These are phyloP conservation scores for Epicampocera succincta DNA, from an alignment of 2,888 invertebrate genomes.

Conservation along the genomic window DNA sequence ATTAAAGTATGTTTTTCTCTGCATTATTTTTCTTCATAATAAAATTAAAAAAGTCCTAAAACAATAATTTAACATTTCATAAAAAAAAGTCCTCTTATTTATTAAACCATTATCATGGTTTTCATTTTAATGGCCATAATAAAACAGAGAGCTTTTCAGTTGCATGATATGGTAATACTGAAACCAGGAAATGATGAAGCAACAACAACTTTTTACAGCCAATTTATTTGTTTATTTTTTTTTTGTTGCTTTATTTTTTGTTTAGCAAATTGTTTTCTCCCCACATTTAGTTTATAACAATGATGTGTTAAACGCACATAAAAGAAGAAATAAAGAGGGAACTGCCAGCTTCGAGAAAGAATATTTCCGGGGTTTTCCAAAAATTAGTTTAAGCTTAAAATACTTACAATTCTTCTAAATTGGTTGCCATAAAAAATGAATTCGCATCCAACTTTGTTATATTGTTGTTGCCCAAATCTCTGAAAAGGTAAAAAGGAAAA, in stretches of 20 bases:
- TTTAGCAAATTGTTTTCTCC: background rate
- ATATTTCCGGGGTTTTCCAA: background rate
- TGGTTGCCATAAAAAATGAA: constrained; percentile 86
- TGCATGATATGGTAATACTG: background rate
- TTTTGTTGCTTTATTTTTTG: constrained; percentile 21
- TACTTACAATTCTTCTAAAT: constrained; percentile 90
- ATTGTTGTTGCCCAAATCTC: constrained; percentile 91
- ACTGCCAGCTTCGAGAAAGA: background rate
- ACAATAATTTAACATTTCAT: background rate
- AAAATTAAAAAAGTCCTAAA: background rate
- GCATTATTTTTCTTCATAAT: too few species aligned
- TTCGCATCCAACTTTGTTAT: constrained; percentile 87
- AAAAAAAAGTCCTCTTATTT: background rate
- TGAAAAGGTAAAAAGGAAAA: constrained; percentile 80
- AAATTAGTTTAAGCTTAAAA: background rate
- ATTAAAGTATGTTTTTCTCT: too few species aligned
- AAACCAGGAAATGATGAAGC: constrained; percentile 1
- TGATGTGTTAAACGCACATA: background rate
- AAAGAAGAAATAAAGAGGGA: too few species aligned
- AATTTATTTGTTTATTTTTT: too few species aligned
- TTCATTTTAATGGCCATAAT: background rate
- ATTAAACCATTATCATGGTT: background rate
- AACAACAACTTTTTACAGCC: constrained; percentile 25
- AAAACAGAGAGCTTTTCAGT: constrained; percentile 22
- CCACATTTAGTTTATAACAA: constrained; percentile 32